These are phyloP conservation scores for Malaclemys terrapin DNA, from an alignment of 2,113 vertebrate species.

Conservation along the genomic window DNA sequence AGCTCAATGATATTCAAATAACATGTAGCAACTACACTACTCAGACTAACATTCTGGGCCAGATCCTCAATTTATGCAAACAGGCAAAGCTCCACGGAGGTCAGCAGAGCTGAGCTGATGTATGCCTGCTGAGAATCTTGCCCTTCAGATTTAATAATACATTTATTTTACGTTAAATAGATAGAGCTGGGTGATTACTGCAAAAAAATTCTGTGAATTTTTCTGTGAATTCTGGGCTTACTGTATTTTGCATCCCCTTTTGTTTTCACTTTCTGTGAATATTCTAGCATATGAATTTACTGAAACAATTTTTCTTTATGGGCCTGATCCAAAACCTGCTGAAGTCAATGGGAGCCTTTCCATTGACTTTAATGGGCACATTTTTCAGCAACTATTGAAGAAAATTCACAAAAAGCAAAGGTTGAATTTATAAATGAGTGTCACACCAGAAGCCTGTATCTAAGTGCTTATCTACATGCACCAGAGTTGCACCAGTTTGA, in stretches of 20 bases:
- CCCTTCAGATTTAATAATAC: not conserved
- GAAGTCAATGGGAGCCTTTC: not conserved
- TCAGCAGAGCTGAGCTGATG: accelerated
- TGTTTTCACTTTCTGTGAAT: not conserved
- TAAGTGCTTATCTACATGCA: not conserved
- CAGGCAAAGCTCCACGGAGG: accelerated
- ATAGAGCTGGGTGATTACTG: not conserved
- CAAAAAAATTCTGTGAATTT: not conserved
- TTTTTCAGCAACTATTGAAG: not conserved
- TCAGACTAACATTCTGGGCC: accelerated
- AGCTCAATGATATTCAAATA: not conserved
- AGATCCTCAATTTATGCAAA: not conserved
- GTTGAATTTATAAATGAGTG: not conserved
- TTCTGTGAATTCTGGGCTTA: not conserved
- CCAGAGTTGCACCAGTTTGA: not conserved
- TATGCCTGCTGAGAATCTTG: not conserved
- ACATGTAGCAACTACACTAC: not conserved
- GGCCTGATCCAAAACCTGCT: not conserved
- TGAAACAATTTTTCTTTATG: not conserved
- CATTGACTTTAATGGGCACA: not conserved
- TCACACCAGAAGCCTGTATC: not conserved
- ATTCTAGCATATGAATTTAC: not conserved
- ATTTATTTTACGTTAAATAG: not conserved
- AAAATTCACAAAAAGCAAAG: not conserved
- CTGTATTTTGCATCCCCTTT: not conserved